Evolutionary conservation across 2,113 vertebrate genomes (phyloP), one percentile per base, ranked within the genome.

Genomic region (Amphiprion ocellaris): DNA sequence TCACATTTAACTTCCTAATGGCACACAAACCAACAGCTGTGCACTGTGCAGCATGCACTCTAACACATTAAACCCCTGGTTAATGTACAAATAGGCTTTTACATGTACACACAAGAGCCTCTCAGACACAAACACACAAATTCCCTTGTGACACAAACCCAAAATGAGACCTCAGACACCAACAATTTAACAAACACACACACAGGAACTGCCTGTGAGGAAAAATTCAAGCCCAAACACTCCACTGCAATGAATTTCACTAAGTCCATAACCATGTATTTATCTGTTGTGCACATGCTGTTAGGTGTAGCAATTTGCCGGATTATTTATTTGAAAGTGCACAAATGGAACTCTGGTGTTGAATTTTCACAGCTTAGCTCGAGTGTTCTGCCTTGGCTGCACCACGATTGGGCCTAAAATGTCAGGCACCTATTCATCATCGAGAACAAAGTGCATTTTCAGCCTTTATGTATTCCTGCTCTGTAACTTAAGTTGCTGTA

Each of bases 391-490:
- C 56, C 59, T 68, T 79, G 88, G 85, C 85, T 81, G 74, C 62
- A n/a, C 46, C 37, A 15, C 77, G 79, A 87, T 85, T 87, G 76
- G 76, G 52, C 23, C 69, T 69, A 21, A 85, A 87, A 82, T 71
- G 80, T 83, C 80, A 74, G 70, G 7, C 69, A 23, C 53, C 62
- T 19, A 39, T 71, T 86, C 58, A 69, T 79, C 58, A 66, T 3
- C 1, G 11, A n/a, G 53, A 49, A 21, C 23, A 33, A 76, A 49
- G 28, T 55, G n/a, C 56, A 49, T 76, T 59, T 77, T 19, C 19
- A 14, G 33, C 39, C 21, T 67, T 68, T 19, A 33, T 33, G 68
- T 39, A 3, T 44, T 50, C 62, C 10, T 10, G 28, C 23, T 52
- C 16, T n/a, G 49, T n/a, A 52, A 19, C 1, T 52, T n/a, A 19